Evolutionary conservation across 2,113 vertebrate species (phyloP), one percentile per base, ranked within the genome.

Genomic region (Porphyrio hochstetteri): DNA sequence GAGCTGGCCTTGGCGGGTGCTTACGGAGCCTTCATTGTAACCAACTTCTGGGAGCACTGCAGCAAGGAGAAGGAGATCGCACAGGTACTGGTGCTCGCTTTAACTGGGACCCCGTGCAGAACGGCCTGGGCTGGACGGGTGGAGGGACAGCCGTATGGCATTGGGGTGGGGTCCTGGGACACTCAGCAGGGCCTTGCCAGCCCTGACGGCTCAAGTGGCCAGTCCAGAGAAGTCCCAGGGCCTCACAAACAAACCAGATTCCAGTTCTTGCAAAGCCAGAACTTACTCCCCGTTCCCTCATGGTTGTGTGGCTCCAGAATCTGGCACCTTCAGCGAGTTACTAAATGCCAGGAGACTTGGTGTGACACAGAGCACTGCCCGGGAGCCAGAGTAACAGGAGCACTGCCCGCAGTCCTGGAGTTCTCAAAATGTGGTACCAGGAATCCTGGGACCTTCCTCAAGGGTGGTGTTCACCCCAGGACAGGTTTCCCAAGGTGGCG

Each of bases 41-140:
- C 97, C 67, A 94, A 97, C 86, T 98, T 97, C 94, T 98, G 98
- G 98, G 97, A 98, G 14, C 96, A 95, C 46, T 92, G 96, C 92
- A 98, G 95, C 94, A 96, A 97, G 38, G 97, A 97, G 57, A 97
- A 89, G 14, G 98, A 98, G 79, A 65, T 97, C 3, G 50, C 64
- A 3, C 98, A 98, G 98, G 98, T 98, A 59, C 7, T 21, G 4
- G 8, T 9, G 23, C 15, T 55, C 8, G 10, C 35, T 8, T n/a
- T 15, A 42, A 3, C 12, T 12, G 59, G 40, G 29, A n/a, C 13
- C 29, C 0, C 0, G 0, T 10, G 38, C 0, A 0, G 55, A 11
- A 48, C 11, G 60, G 40, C 17, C 29, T 29, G 72, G 19, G 46
- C 12, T 11, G 16, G 5, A 16, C 16, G 17, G 10, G 18, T 28